Evolutionary conservation across 2,888 invertebrate species (phyloP), one percentile per base, ranked within the genome.

Genomic region (Ochropleura plecta): DNA sequence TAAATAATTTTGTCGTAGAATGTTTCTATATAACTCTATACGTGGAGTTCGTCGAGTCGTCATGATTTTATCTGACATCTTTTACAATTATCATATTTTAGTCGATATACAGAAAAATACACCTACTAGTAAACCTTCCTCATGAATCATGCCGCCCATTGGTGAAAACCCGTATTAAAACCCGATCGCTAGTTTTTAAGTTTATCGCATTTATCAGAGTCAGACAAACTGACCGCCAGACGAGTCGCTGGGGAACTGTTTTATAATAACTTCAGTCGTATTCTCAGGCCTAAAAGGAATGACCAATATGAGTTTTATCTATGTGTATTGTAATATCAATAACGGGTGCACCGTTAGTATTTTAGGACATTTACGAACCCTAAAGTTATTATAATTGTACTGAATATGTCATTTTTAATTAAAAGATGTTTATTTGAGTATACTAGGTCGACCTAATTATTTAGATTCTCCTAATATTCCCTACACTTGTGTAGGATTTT

Each of bases 391-490:
- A 44, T 16, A 12, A 7, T 9, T 69, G 18, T 40, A 46, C n/a
- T 40, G 10, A 48, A 48, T 63, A 55, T 67, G 12, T 18, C 46
- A 48, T 10, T 5, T 66, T 42, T 20, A 8, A 48, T 64, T 10
- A 20, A 55, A 55, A 14, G 10, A 14, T 72, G 55, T 55, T 55
- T 72, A 40, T 55, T 55, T 48, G 30, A 55, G 53, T 53, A 16
- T 5, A 42, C 12, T 71, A 40, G 46, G 14, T 46, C 51, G 44
- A 46, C 46, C 16, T 40, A 40, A 48, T 55, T 46, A 55, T 14
- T 8, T 46, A 2, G 46, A 46, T 71, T 48, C n/a, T 55, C 40
- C 12, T 18, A 40, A 16, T n/a, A 16, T 12, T 72, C 4, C 30
- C 51, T 30, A 14, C 42, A 69, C 18, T 70, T 44, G 9, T 46